phyloP scores from a whole-genome alignment of 2,797 vertebrate species.

The Poecilia wingei region DNA sequence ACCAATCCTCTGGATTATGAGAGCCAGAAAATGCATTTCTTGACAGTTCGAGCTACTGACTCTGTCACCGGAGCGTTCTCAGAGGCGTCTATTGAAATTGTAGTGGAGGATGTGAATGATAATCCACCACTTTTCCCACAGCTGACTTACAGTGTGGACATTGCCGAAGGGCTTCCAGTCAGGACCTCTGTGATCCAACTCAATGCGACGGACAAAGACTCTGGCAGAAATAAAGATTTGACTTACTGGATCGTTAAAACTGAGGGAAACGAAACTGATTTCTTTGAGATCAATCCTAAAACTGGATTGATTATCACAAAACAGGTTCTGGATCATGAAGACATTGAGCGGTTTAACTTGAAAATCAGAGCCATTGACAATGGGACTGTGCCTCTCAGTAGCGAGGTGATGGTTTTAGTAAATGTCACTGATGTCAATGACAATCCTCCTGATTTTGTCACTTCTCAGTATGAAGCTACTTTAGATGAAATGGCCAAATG shows the following conservation, averaged over 20 bases:
- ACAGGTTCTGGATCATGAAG: slow-evolving; percentile 89
- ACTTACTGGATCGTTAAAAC: slow-evolving; percentile 86
- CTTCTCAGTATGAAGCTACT: slow-evolving; percentile 87
- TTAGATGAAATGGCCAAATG: slow-evolving; percentile 93
- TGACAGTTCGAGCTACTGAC: slow-evolving; percentile 92
- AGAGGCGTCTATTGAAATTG: slow-evolving; percentile 90
- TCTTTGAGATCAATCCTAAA: slow-evolving; percentile 86
- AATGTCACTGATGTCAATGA: slow-evolving; percentile 93
- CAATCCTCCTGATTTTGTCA: slow-evolving; percentile 91
- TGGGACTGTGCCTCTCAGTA: slow-evolving; percentile 84
- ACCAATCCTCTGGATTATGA: slow-evolving; percentile 91
- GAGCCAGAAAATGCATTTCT: slow-evolving; percentile 81
- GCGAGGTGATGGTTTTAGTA: slow-evolving; percentile 84
- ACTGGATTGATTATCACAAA: slow-evolving; percentile 87
- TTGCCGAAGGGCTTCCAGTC: slow-evolving; percentile 86
- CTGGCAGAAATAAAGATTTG: slow-evolving; percentile 87
- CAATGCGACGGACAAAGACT: slow-evolving; percentile 88
- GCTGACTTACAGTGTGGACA: slow-evolving; percentile 72
- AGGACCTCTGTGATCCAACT: slow-evolving; percentile 86
- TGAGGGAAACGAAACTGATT: slow-evolving; percentile 80
- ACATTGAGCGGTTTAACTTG: slow-evolving; percentile 82
- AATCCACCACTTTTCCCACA: slow-evolving; percentile 89
- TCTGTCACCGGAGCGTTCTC: slow-evolving; percentile 91
- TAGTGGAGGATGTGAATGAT: slow-evolving; percentile 94
- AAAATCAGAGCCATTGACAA: slow-evolving; percentile 89